These are phyloP conservation scores for Protobothrops mucrosquamatus DNA, from an alignment of 2,113 vertebrate genomes.

Conservation along the genomic window DNA sequence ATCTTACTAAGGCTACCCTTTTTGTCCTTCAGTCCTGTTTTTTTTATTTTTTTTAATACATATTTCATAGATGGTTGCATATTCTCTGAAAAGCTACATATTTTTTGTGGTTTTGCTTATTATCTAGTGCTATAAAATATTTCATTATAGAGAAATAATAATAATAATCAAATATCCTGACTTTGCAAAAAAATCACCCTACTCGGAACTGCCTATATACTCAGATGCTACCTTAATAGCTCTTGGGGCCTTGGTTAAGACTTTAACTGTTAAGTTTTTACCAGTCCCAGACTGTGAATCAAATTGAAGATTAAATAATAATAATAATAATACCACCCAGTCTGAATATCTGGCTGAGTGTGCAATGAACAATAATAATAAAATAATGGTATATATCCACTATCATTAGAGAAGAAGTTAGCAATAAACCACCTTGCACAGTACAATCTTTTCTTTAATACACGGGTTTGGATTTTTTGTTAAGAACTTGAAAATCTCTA, in stretches of 20 bases:
- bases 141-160: not conserved
- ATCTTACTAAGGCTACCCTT: not conserved
- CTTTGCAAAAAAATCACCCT: no score
- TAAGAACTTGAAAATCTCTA: not conserved
- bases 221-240: not conserved
- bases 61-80: not conserved
- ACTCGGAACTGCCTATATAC: no score
- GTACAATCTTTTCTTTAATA: not conserved
- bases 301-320: not conserved
- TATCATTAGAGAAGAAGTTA: not conserved
- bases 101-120: not conserved
- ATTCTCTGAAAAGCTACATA: not conserved
- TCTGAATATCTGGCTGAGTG: not conserved
- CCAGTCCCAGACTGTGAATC: not conserved
- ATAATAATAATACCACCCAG: not conserved
- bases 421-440: not conserved
- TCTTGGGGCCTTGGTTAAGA: not conserved
- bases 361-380: not conserved
- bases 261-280: not conserved
- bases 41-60: not conserved
- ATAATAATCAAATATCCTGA: not conserved
- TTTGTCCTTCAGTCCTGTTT: not conserved
- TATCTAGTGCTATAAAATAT: not conserved
- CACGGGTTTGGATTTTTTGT: not conserved
- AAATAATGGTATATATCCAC: not conserved